Conservation (phyloP, 1,140 invertebrate genomes). For the Melitaea cinxia region DNA sequence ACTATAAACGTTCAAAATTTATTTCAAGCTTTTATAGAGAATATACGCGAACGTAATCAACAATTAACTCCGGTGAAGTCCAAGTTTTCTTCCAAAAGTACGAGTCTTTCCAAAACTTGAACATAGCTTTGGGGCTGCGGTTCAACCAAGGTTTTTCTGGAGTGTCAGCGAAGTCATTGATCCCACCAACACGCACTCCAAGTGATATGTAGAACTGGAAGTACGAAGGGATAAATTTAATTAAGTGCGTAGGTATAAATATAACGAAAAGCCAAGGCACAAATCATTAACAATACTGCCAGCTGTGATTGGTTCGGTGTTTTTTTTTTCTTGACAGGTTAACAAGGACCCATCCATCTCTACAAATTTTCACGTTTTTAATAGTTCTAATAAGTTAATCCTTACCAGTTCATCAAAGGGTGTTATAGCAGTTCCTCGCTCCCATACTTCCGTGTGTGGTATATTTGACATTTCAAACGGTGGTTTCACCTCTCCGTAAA, state of each 20-base stretch:
- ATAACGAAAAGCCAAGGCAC: too few relatives aligned
- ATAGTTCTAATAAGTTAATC: neutral
- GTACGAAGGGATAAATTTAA: neutral
- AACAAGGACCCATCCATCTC: too few relatives aligned
- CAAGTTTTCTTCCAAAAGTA: conserved; percentile 85
- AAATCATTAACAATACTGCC: too few relatives aligned
- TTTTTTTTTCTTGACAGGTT: too few relatives aligned
- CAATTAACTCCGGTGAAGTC: conserved; percentile 81
- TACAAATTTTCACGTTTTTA: too few relatives aligned
- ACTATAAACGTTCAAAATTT: too few relatives aligned
- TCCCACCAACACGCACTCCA: conserved; percentile 89
- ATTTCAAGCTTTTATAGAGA: too few relatives aligned
- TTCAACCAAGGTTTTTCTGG: conserved; percentile 88
- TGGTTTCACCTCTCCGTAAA: neutral
- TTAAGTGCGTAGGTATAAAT: too few relatives aligned
- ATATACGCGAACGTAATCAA: conserved; percentile 85
- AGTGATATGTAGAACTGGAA: conserved; percentile 88
- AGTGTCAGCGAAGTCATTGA: conserved; percentile 86
- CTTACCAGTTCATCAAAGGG: conserved; percentile 29
- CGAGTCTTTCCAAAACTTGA: conserved; percentile 84
- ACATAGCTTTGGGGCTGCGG: conserved; percentile 78
- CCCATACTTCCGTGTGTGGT: neutral
- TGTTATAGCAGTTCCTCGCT: neutral
- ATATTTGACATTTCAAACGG: too few relatives aligned
- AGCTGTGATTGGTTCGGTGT: too few relatives aligned